Conservation (phyloP, 2,113 vertebrate genomes). For the Cichladusa arquata region DNA sequence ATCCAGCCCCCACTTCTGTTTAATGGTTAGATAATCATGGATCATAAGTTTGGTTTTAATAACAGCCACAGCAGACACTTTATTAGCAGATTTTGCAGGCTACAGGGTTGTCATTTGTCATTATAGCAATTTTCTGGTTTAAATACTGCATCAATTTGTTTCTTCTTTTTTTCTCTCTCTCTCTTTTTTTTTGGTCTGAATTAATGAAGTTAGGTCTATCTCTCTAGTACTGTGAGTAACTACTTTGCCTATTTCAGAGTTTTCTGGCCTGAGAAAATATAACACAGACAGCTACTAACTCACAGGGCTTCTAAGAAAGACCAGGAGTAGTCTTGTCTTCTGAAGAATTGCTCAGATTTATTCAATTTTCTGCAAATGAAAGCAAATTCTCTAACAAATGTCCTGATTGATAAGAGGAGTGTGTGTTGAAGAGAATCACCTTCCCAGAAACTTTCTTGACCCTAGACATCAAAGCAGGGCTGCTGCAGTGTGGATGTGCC, state of each 20-base stretch:
- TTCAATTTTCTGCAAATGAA: background rate
- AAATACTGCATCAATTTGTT: conserved; percentile 65
- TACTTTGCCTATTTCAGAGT: background rate
- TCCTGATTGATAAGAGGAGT: background rate
- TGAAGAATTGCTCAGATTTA: background rate
- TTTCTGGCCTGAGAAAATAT: background rate
- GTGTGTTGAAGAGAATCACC: background rate
- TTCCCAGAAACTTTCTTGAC: background rate
- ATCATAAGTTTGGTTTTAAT: conserved; percentile 71
- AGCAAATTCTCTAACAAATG: background rate
- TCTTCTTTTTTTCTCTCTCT: background rate
- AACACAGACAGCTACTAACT: background rate
- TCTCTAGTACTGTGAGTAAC: conserved; percentile 35
- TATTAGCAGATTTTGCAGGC: conserved; percentile 64
- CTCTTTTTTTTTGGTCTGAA: background rate
- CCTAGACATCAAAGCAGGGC: background rate
- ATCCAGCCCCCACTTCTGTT: conserved; percentile 44
- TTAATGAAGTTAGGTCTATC: conserved; percentile 46
- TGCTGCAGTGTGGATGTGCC: background rate
- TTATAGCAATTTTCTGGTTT: conserved; percentile 67
- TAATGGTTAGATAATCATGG: conserved; percentile 67
- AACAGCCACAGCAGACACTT: conserved; percentile 60
- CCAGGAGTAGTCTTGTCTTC: background rate
- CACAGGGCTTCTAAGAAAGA: background rate
- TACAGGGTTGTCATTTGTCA: conserved; percentile 60